phyloP scores from a whole-genome alignment of 2,888 invertebrate genomes.

The Ashinkailepas kermadecensis region DNA sequence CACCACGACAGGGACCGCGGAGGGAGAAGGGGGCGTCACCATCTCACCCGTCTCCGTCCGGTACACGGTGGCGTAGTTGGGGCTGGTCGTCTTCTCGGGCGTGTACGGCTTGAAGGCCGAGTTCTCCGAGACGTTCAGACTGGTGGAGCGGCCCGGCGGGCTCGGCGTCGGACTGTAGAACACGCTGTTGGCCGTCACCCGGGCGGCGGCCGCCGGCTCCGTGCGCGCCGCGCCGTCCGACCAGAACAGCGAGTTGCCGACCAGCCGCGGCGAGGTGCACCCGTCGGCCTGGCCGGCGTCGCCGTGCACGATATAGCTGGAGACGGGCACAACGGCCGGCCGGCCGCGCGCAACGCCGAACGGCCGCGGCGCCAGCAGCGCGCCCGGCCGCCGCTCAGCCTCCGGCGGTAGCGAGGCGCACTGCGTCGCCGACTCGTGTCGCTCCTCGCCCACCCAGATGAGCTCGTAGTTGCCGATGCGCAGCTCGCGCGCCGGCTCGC shows the following conservation, averaged over 20 bases:
- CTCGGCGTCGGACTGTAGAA: slow-evolving; percentile 12
- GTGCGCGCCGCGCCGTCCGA: neutral
- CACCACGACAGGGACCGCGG: no score
- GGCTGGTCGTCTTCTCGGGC: neutral
- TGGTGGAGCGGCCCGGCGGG: slow-evolving; percentile 10
- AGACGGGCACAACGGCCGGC: neutral
- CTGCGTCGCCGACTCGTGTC: neutral
- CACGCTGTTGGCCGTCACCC: neutral
- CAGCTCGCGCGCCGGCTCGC: neutral
- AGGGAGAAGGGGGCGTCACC: no score
- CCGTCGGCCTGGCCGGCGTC: neutral
- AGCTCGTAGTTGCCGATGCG: neutral
- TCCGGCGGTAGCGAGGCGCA: neutral
- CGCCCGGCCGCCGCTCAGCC: neutral
- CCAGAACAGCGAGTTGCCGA: slow-evolving; percentile 20
- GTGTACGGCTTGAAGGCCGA: slow-evolving; percentile 15
- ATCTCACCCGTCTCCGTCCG: neutral
- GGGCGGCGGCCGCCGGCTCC: no score
- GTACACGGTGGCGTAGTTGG: slow-evolving; percentile 6
- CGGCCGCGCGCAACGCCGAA: neutral
- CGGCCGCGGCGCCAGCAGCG: slow-evolving; percentile 16
- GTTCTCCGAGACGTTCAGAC: slow-evolving; percentile 13
- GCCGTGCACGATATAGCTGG: neutral
- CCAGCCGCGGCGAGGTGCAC: neutral
- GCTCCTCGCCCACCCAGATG: neutral